Base-by-base conservation (phyloP, 92 coral and sea anemone genomes). In the Bergia sp. region DNA sequence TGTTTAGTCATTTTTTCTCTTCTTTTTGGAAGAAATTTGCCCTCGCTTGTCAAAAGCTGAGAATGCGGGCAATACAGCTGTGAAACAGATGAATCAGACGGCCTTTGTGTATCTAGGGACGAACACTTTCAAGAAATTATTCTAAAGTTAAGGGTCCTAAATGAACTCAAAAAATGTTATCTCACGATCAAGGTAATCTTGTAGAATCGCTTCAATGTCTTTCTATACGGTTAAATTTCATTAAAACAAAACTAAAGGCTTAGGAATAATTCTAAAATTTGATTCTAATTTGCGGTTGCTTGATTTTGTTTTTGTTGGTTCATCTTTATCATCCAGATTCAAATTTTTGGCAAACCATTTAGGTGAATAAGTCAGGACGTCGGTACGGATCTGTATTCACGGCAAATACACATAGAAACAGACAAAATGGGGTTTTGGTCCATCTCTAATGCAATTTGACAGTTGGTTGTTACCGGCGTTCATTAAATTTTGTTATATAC, bases 51-150 rank as follows among this genome's bases (percentile, higher is more conserved):
- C 65, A 37, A 2, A 64, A 16, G 64, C 29, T 47, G 15, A 12
- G 37, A 74, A 69, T 16, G 47, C 42, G 61, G n/a, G 44, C 5
- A 38, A 41, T 13, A 43, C 87, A 84, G 87, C 87, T 84, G 87
- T 84, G 57, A 12, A 71, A 50, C 87, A 84, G 77, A 84, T 44
- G 87, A 45, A 57, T 4, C 7, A 12, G 41, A 18, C 55, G 5
- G 55, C 20, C 65, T 69, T 69, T 16, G 38, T 44, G 87, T 84
- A 29, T 84, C 66, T 29, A 84, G 36, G 64, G 79, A 84, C 77
- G 64, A 55, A 16, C 79, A 72, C 53, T 76, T 42, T 41, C 37
- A 80, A 38, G 45, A 67, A 84, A 67, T 58, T 45, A 71, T 18
- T 45, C n/a, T 84, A 9, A 11, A 18, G 72, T 43, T 45, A 10